Base-by-base conservation (phyloP, 2,797 vertebrate species). In the Myoxocephalus aenaeus region DNA sequence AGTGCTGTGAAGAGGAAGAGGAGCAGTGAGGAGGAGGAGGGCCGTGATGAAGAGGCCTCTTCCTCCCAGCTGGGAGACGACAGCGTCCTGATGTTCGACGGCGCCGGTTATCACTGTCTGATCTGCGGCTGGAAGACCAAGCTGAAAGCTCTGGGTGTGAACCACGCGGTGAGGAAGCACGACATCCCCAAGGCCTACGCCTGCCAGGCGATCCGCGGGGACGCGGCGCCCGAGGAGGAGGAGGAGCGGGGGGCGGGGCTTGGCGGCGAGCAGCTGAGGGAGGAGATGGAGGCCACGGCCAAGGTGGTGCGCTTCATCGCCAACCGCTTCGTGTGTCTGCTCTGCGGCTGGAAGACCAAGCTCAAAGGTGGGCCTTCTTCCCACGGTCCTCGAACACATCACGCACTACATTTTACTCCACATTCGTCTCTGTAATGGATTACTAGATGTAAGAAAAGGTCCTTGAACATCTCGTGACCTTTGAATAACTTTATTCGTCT, bases 281-380 rank as follows among this genome's bases (percentile, higher is more conserved):
- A 91, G 77, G 93, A 93, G 62, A 73, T 87, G 78, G 77, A 81
- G 65, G 87, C 82, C 5, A 84, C 72, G 0, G 80, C 87, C 7
- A 90, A 88, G 17, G 83, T 92, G 70, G 72, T 94, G 4, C 53
- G 80, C 48, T 90, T 81, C 58, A 54, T 42, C 51, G 74, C 76
- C 54, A 84, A 71, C 82, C 86, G 90, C 84, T 93, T 84, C 1
- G 71, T 86, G 12, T 94, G 93, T 38, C 75, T 87, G 6, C 70
- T 92, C 65, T 94, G 93, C 2, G 89, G 91, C 69, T 93, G 91
- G 90, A 92, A 90, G 59, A 87, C 77, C 77, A 93, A 92, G 57
- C 73, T 88, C 0, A 92, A 90, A 91, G 90, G 92, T 50, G 2
- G 1, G 20, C 3, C 17, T 7, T 20, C 17, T 48, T 48, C 46